Conservation (phyloP, 2,113 vertebrate species). For the Malurus cyaneus region DNA sequence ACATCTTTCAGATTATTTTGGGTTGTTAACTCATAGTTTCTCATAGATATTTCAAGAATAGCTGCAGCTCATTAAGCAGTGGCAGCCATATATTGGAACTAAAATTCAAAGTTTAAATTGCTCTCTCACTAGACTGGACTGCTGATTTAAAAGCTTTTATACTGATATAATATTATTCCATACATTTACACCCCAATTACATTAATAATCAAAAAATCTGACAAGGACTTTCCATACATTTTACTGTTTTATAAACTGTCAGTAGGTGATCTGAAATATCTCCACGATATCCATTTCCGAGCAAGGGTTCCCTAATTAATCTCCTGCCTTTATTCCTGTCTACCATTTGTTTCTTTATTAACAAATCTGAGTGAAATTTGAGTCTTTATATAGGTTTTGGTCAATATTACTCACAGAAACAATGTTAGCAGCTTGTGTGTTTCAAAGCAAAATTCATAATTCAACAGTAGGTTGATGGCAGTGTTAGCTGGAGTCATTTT, state of each 20-base stretch:
- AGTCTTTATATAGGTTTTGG: background rate
- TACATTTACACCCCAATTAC: background rate
- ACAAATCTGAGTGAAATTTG: background rate
- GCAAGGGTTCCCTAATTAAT: background rate
- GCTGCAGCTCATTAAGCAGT: background rate
- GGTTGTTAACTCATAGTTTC: background rate
- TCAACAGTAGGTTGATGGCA: background rate
- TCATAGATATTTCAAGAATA: background rate
- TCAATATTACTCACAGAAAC: background rate
- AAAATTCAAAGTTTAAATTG: background rate
- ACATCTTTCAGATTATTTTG: background rate
- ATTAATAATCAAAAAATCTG: background rate
- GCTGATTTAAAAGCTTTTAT: background rate
- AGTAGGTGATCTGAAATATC: background rate
- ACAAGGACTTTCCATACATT: background rate
- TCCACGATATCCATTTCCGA: background rate
- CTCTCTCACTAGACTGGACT: background rate
- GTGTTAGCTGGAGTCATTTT: background rate
- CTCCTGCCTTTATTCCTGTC: background rate
- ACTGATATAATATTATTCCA: background rate
- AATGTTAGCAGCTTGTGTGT: background rate
- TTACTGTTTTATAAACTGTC: background rate
- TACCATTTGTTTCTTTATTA: background rate
- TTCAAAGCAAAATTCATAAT: background rate
- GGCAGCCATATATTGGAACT: background rate